phyloP scores from a whole-genome alignment of 2,113 vertebrate genomes.

The Bostrychus sinensis region DNA sequence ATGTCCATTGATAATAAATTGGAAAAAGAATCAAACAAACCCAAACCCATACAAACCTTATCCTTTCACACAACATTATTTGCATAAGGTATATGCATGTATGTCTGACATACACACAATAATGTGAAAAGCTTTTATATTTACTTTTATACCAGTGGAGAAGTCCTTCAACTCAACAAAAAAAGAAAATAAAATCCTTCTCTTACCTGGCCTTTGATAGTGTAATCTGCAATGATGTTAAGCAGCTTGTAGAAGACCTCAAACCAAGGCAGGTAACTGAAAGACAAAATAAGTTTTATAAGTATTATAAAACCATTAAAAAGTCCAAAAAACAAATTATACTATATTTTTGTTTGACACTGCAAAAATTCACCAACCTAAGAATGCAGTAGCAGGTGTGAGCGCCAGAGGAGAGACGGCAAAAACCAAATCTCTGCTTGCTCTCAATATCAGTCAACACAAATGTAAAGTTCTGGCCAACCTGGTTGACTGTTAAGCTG shows the following conservation, averaged over 20 bases:
- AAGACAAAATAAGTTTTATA: constrained; percentile 40
- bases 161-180: too few species aligned
- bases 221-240: constrained; percentile 94
- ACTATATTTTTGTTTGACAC: not conserved
- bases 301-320: not conserved
- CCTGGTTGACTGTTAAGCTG: constrained; percentile 89
- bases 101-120: not conserved
- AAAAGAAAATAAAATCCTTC: not conserved
- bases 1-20: too few species aligned
- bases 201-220: constrained; percentile 91
- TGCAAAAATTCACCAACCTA: constrained; percentile 60
- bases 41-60: too few species aligned
- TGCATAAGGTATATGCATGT: too few species aligned
- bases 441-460: constrained; percentile 98
- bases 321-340: too few species aligned
- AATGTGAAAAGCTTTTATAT: too few species aligned
- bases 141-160: too few species aligned
- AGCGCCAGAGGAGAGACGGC: constrained; percentile 93
- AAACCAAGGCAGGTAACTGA: constrained; percentile 96
- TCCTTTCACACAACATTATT: too few species aligned
- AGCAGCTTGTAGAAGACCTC: constrained; percentile 98
- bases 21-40: too few species aligned
- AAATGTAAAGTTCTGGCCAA: constrained; percentile 98
- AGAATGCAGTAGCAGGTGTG: constrained; percentile 90
- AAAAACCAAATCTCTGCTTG: constrained; percentile 98